A percentile compares a stretch with the other conserved stretches of the same genome.
These are phyloP conservation scores for Cynopterus sphinx DNA, from an alignment of 2,797 vertebrate species.

Conservation along the genomic window DNA sequence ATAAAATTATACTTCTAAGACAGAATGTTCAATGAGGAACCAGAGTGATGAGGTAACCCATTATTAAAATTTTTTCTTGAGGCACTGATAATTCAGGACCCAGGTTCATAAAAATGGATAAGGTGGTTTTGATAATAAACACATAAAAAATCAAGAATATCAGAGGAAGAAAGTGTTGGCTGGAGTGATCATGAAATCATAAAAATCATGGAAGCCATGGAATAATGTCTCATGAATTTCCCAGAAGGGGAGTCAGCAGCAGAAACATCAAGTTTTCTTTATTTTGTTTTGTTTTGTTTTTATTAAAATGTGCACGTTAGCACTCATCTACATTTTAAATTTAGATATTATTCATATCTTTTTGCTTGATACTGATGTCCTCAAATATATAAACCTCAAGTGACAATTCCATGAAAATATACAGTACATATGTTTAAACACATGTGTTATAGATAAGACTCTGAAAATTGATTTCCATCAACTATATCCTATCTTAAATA, in stretches of 20 bases:
- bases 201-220: not conserved
- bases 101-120: not conserved
- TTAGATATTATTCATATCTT: not conserved
- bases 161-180: not conserved
- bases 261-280: not conserved
- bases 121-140: not conserved
- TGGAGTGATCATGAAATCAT: not conserved
- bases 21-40: not conserved
- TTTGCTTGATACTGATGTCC: not conserved
- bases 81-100: not conserved
- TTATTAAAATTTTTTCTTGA: not conserved
- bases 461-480: not conserved
- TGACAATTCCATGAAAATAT: not conserved
- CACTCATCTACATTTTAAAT: conserved; percentile 5
- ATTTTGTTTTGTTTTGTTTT: not conserved
- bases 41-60: not conserved
- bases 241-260: not conserved
- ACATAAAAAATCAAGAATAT: not conserved
- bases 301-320: not conserved
- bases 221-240: not conserved
- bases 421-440: not conserved
- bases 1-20: not conserved
- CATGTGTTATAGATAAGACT: not conserved
- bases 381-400: conserved; percentile 39
- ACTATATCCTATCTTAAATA: not conserved